Conservation (phyloP, 2,888 invertebrate species). For the Sinodicranocentrus sp. region DNA sequence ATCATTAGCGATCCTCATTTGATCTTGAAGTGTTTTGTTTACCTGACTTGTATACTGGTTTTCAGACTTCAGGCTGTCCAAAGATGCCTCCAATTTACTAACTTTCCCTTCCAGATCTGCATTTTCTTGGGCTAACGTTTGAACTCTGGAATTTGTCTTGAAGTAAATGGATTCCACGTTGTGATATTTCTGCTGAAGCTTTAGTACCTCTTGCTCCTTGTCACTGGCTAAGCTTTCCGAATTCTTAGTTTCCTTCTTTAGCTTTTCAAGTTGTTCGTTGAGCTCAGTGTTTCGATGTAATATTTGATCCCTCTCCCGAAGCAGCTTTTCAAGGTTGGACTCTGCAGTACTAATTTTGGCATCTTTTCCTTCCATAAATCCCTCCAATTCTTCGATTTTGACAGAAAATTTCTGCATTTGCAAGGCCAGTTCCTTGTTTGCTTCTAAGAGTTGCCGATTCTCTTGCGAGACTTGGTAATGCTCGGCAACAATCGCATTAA, state of each 20-base stretch:
- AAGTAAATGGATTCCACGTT: conserved; percentile 4
- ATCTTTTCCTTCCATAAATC: background rate
- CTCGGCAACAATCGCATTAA: too few relatives aligned
- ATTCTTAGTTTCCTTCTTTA: background rate
- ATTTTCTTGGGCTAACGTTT: background rate
- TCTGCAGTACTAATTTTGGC: background rate
- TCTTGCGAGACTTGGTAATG: too few relatives aligned
- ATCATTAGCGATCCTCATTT: background rate
- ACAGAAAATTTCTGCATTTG: background rate
- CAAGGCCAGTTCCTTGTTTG: background rate
- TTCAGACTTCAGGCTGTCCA: background rate
- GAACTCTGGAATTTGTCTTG: background rate
- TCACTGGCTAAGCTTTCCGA: background rate
- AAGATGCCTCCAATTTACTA: background rate
- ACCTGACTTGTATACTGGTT: background rate
- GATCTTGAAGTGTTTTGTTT: background rate
- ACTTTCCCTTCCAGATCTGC: background rate
- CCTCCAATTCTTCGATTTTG: background rate
- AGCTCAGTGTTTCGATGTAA: background rate
- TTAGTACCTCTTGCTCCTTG: background rate
- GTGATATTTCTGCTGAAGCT: conserved; percentile 5
- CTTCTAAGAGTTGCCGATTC: too few relatives aligned
- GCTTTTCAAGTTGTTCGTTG: background rate
- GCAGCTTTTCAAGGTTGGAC: background rate
- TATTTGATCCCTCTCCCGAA: background rate